Evolutionary conservation across 2,888 invertebrate genomes (phyloP).

Genomic region (Hypomecis atomaria): DNA sequence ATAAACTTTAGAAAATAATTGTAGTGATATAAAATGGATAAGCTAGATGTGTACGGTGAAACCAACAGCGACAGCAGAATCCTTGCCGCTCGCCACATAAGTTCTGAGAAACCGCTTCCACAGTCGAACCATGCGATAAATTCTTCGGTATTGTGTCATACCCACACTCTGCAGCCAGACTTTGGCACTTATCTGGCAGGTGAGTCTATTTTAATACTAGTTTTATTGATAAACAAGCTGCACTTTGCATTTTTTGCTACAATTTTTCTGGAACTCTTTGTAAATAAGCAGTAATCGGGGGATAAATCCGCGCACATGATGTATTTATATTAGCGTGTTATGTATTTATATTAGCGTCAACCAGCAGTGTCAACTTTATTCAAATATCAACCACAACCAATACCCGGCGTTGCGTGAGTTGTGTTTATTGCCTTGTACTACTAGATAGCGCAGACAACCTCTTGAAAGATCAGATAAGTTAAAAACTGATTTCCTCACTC

Average conservation of each 20-base stretch:
- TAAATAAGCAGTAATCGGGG: no score
- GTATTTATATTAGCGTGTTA: no score
- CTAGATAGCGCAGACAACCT: background rate
- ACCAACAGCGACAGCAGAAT: constrained; percentile 55
- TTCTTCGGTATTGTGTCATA: constrained; percentile 70
- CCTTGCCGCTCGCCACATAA: constrained; percentile 66
- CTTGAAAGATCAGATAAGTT: no score
- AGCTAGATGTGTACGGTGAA: constrained; percentile 70
- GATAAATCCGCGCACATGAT: no score
- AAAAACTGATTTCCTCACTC: background rate
- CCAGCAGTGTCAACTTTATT: no score
- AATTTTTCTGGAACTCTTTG: no score
- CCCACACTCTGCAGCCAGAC: constrained; percentile 70
- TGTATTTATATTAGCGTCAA: no score
- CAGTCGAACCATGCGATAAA: constrained; percentile 65
- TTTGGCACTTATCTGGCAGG: constrained; percentile 72
- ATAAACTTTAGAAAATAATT: constrained; percentile 5
- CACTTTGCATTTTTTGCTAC: no score
- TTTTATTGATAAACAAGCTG: constrained; percentile 1
- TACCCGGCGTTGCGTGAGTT: no score
- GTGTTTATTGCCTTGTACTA: no score
- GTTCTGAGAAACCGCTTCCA: constrained; percentile 59
- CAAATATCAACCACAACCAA: no score
- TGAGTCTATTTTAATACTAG: constrained; percentile 46
- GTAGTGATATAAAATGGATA: constrained; percentile 32